Conservation (phyloP, 2,797 vertebrate genomes). For the Pristis pectinata region DNA sequence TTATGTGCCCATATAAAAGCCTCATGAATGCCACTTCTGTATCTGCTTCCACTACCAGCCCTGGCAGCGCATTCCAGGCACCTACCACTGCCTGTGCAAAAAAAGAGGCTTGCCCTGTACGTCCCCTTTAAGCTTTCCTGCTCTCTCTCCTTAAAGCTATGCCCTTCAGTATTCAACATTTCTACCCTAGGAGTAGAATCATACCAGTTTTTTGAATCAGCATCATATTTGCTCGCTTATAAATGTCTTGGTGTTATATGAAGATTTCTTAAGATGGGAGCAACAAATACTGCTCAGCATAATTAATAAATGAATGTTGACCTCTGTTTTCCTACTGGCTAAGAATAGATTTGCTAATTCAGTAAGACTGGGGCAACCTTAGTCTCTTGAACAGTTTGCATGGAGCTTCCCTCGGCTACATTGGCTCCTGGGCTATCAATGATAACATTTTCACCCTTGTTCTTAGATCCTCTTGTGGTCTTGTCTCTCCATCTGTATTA, state of each 20-base stretch:
- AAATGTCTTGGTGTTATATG: not conserved
- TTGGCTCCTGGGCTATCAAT: not conserved
- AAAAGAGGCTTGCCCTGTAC: too few species aligned
- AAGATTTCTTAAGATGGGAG: not conserved
- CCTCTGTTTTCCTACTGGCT: not conserved
- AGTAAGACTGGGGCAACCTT: not conserved
- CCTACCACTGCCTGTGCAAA: too few species aligned
- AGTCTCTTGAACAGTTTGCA: not conserved
- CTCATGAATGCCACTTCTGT: too few species aligned
- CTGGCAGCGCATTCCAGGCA: too few species aligned
- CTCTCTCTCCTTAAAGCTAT: too few species aligned
- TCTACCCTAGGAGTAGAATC: too few species aligned
- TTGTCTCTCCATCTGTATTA: too few species aligned
- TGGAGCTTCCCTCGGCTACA: not conserved
- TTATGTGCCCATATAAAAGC: too few species aligned
- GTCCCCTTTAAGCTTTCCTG: too few species aligned
- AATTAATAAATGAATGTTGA: not conserved
- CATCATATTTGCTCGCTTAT: not conserved
- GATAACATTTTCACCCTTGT: not conserved
- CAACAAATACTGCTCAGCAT: not conserved
- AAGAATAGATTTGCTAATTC: not conserved
- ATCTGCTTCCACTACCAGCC: too few species aligned
- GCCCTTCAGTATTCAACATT: too few species aligned
- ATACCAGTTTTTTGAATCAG: too few species aligned
- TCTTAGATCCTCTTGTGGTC: not conserved